Percentiles rank a stretch among this genome's conserved stretches.
phyloP scores from a whole-genome alignment of 2,113 vertebrate species.

The Morone chrysops region DNA sequence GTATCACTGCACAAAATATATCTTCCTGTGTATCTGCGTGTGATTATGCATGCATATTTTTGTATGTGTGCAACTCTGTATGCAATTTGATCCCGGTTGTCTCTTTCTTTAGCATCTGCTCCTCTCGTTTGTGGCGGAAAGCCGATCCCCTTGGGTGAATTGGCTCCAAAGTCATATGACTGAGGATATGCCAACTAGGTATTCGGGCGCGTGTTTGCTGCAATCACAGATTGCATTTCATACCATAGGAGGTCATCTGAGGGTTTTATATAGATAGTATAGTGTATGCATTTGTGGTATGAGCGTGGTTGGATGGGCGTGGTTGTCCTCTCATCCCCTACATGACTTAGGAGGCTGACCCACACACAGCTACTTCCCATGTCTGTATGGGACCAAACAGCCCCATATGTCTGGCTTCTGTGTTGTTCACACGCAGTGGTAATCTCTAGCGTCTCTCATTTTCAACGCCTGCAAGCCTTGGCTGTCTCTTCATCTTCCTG shows the following conservation, averaged over 20 bases:
- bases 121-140: constrained; percentile 62
- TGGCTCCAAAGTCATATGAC: constrained; percentile 63
- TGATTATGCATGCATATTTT: constrained; percentile 38
- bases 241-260: constrained; percentile 24
- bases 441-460: constrained; percentile 36
- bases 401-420: constrained; percentile 46
- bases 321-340: constrained; percentile 7
- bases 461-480: constrained; percentile 17
- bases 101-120: constrained; percentile 70
- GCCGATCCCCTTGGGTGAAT: constrained; percentile 53
- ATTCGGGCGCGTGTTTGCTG: constrained; percentile 6
- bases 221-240: constrained; percentile 51
- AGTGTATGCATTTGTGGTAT: background rate
- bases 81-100: constrained; percentile 60
- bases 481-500: constrained; percentile 46
- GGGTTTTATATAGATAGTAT: constrained; percentile 6
- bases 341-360: constrained; percentile 19
- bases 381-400: constrained; percentile 18
- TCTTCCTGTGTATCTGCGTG: constrained; percentile 35
- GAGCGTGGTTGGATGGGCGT: constrained; percentile 19
- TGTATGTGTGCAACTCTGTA: constrained; percentile 18
- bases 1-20: constrained; percentile 30
- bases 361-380: constrained; percentile 8
- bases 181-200: constrained; percentile 45
- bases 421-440: constrained; percentile 23